A percentile compares a stretch with the other conserved stretches of the same genome.
Conservation (phyloP, 2,113 vertebrate species). For the Anoplopoma fimbria region DNA sequence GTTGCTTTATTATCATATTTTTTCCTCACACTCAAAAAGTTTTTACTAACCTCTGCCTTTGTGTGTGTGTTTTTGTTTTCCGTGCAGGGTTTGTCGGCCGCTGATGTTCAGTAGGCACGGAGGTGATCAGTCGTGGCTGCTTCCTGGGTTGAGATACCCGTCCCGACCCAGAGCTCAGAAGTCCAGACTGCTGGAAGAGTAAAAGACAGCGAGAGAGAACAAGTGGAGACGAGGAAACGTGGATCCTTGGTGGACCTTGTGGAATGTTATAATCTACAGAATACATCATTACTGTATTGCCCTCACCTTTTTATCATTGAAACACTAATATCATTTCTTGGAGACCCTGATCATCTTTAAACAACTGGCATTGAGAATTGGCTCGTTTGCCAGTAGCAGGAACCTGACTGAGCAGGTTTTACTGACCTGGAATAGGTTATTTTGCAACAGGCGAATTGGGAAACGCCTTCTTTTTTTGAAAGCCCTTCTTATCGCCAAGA, state of each 20-base stretch:
- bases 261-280: slow-evolving; percentile 31
- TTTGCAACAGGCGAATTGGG: not conserved
- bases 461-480: slow-evolving; percentile 9
- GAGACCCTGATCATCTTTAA: slow-evolving; percentile 31
- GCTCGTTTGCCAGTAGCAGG: slow-evolving; percentile 2
- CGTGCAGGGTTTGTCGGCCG: slow-evolving; percentile 73
- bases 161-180: slow-evolving; percentile 67
- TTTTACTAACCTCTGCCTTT: slow-evolving; percentile 15
- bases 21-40: not conserved
- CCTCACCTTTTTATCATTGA: slow-evolving; percentile 13
- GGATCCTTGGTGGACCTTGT: slow-evolving; percentile 17
- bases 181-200: slow-evolving; percentile 33
- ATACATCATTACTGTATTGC: slow-evolving; percentile 18
- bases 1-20: not conserved
- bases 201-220: slow-evolving; percentile 13
- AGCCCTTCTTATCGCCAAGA: not conserved
- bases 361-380: slow-evolving; percentile 3
- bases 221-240: slow-evolving; percentile 27
- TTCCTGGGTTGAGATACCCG: slow-evolving; percentile 74
- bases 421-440: slow-evolving; percentile 5
- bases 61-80: not conserved
- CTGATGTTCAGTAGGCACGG: slow-evolving; percentile 68
- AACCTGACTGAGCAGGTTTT: slow-evolving; percentile 42
- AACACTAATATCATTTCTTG: slow-evolving; percentile 40
- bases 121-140: slow-evolving; percentile 64